A percentile compares a stretch with the other conserved stretches of the same genome.
phyloP scores from a whole-genome alignment of 2,888 invertebrate genomes.

The Eilema sororculum region DNA sequence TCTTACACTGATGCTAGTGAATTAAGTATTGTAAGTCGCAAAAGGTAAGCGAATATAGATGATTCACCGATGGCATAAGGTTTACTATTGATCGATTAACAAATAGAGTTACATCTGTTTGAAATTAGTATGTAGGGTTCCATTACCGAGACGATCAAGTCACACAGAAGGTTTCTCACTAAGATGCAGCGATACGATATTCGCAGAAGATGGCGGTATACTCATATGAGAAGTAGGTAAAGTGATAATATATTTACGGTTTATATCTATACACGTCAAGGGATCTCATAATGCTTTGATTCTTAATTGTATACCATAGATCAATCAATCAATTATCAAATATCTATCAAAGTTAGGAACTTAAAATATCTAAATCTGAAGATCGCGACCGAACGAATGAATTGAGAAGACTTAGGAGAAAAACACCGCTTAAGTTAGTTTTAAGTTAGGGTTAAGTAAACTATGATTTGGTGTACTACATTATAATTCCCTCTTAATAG shows the following conservation, averaged over 20 bases:
- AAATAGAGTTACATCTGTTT: conserved; percentile 21
- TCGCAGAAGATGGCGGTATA: conserved; percentile 29
- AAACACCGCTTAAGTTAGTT: neutral
- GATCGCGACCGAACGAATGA: too few species aligned
- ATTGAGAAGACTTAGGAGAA: too few species aligned
- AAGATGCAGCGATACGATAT: conserved; percentile 44
- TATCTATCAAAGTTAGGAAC: neutral
- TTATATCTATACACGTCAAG: too few species aligned
- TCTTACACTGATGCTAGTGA: conserved; percentile 65
- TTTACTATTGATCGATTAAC: conserved; percentile 21
- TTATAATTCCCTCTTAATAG: neutral
- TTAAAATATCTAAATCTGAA: neutral
- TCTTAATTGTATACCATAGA: neutral
- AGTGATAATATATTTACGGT: neutral
- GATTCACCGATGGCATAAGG: conserved; percentile 28
- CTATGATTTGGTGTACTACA: too few species aligned
- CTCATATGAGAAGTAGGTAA: conserved; percentile 23
- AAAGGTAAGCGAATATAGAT: conserved; percentile 18
- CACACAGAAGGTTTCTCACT: conserved; percentile 60
- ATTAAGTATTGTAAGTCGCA: conserved; percentile 52
- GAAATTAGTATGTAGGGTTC: conserved; percentile 40
- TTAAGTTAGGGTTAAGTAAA: conserved; percentile 4
- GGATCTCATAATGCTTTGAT: neutral
- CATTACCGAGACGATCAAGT: conserved; percentile 60
- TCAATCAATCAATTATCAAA: neutral